Percentiles rank a stretch among this genome's conserved stretches.
Conservation (phyloP, 2,113 vertebrate genomes). For the Poeciliopsis prolifica region DNA sequence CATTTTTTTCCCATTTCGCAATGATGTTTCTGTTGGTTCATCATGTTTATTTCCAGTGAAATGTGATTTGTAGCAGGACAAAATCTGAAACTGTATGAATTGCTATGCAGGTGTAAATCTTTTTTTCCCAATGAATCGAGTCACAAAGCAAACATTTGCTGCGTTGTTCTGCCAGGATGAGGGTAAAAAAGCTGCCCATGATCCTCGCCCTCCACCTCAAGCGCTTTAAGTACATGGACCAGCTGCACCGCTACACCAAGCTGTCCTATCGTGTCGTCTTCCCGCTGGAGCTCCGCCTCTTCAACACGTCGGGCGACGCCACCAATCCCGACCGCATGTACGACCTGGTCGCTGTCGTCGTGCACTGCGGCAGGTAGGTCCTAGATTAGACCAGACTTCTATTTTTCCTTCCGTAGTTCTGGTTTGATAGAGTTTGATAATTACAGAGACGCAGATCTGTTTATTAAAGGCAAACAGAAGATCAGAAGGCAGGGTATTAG, state of each 20-base stretch:
- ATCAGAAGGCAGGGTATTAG: too few relatives aligned
- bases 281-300: slow-evolving; percentile 91
- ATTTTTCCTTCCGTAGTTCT: too few relatives aligned
- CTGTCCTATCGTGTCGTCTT: slow-evolving; percentile 94
- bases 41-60: too few relatives aligned
- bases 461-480: too few relatives aligned
- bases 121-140: too few relatives aligned
- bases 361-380: slow-evolving; percentile 91
- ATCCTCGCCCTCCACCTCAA: slow-evolving; percentile 92
- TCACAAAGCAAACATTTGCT: neutral
- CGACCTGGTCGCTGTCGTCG: slow-evolving; percentile 92
- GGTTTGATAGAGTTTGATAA: too few relatives aligned
- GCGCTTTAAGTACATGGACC: slow-evolving; percentile 96
- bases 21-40: too few relatives aligned
- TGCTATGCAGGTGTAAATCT: too few relatives aligned
- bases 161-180: slow-evolving; percentile 79
- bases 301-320: slow-evolving; percentile 93
- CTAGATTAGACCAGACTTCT: neutral
- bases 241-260: slow-evolving; percentile 94
- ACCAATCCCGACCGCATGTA: slow-evolving; percentile 93
- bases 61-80: too few relatives aligned
- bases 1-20: too few relatives aligned
- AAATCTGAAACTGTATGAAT: too few relatives aligned
- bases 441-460: too few relatives aligned
- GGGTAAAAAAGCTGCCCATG: slow-evolving; percentile 94